Evolutionary conservation across 2,113 vertebrate species (phyloP), one percentile per base, ranked within the genome.

Genomic region (Bambusicola thoracicus): DNA sequence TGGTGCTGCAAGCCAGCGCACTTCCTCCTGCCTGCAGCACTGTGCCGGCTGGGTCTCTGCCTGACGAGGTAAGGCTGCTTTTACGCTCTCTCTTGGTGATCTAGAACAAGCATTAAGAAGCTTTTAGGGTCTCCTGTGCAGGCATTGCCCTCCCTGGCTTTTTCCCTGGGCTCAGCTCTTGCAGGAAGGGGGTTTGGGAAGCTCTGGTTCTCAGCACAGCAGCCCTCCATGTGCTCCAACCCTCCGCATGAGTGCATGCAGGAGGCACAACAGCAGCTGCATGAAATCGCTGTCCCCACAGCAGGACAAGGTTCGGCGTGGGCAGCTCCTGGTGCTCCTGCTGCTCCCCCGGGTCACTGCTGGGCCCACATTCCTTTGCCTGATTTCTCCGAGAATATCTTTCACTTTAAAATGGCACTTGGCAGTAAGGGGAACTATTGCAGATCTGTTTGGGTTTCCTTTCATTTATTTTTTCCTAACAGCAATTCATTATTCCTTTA

Each of bases 1-100:
- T 5, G 75, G 86, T 69, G 76, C 58, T 36, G 43, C n/a, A 16
- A 21, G 18, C 56, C 81, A 8, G 38, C 65, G 20, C 59, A 83
- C 95, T 97, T 97, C 96, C 96, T 97, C 87, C 94, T n/a, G 13
- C 17, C 72, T 34, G 6, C 81, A 22, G 38, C 6, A 61, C 13
- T 21, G 65, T 49, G 12, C 90, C 24, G 19, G 75, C 95, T 30
- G 83, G 36, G 85, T 80, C 63, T 40, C 82, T 92, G 92, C 78
- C 70, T 38, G 82, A 53, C 12, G 81, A 94, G 96, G 96, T 97
- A 97, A 98, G 94, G 44, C 89, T 93, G 87, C 55, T 41, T 27
- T 49, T 34, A 32, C 30, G 22, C 48, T 92, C 89, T 69, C 58
- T 92, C 46, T 92, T 49, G 1, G 16, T 4, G 2, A 43, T 32